Conservation (phyloP, 2,888 invertebrate genomes). For the Andricus curvator region DNA sequence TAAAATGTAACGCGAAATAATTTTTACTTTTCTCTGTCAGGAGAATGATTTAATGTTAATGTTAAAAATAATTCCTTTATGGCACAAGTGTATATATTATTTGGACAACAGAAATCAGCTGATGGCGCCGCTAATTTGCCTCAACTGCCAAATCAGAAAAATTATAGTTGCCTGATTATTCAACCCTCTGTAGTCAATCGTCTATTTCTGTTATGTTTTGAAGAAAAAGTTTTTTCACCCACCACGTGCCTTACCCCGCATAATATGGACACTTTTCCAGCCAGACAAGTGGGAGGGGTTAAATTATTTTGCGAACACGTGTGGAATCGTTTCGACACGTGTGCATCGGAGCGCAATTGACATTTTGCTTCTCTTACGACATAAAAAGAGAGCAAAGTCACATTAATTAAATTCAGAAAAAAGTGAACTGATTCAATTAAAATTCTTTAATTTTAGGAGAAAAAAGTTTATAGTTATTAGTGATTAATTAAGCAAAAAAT, state of each 20-base stretch:
- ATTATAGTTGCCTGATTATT: conserved; percentile 4
- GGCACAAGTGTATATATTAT: too few species aligned
- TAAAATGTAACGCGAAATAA: too few species aligned
- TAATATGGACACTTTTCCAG: conserved; percentile 30
- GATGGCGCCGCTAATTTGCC: conserved; percentile 22
- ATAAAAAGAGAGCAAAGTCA: neutral
- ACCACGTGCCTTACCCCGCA: conserved; percentile 30
- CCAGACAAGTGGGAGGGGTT: conserved; percentile 36
- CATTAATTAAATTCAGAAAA: neutral
- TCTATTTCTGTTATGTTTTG: conserved; percentile 24
- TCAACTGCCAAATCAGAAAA: neutral
- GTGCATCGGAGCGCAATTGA: neutral
- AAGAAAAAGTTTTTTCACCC: conserved; percentile 5
- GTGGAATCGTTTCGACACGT: neutral
- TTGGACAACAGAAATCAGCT: neutral
- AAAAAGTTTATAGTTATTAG: too few species aligned
- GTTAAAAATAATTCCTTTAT: too few species aligned
- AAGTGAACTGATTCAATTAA: neutral
- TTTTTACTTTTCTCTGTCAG: too few species aligned
- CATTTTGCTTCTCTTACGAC: neutral
- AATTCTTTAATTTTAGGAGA: neutral
- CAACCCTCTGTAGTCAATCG: neutral
- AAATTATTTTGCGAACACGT: conserved; percentile 22
- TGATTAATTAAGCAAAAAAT: too few species aligned
- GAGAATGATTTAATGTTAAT: too few species aligned